Percentiles rank a stretch among this genome's conserved stretches.
Evolutionary conservation across 2,888 invertebrate species (phyloP).

Genomic region (Temnothorax unifasciatus): DNA sequence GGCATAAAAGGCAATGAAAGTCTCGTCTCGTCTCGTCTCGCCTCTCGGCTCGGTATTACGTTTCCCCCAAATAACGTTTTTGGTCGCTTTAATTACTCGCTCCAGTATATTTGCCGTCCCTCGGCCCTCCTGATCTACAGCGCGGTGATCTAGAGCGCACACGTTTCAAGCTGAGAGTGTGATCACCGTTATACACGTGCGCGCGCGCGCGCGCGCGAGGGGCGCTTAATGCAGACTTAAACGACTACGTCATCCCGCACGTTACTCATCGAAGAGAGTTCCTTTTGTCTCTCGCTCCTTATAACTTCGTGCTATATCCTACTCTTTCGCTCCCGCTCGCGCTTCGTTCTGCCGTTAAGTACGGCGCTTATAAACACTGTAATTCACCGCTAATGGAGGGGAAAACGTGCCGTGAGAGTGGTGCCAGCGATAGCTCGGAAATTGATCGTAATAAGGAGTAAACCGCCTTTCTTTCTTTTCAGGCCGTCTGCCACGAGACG

Average conservation of each 20-base stretch:
- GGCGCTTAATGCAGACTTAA: conserved; percentile 67
- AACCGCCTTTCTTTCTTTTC: conserved; percentile 46
- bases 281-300: conserved; percentile 26
- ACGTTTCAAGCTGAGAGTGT: conserved; percentile 16
- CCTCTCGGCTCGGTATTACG: not conserved
- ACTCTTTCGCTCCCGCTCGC: conserved; percentile 13
- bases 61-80: conserved; percentile 43
- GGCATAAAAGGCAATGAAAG: conserved; percentile 48
- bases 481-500: conserved; percentile 16
- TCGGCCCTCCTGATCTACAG: not conserved
- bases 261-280: conserved; percentile 68
- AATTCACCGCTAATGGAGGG: conserved; percentile 59
- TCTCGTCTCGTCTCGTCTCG: conserved; percentile 43
- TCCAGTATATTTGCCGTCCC: not conserved
- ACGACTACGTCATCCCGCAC: conserved; percentile 74
- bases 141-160: conserved; percentile 11
- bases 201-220: conserved; percentile 13
- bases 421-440: conserved; percentile 37
- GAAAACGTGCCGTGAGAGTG: conserved; percentile 46
- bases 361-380: conserved; percentile 58
- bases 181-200: conserved; percentile 38
- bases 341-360: conserved; percentile 27
- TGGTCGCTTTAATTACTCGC: conserved; percentile 38
- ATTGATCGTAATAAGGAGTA: conserved; percentile 65
- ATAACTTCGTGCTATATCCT: not conserved